These are phyloP conservation scores for Actenoides lindsayi DNA, from an alignment of 2,113 vertebrate genomes.

Conservation along the genomic window DNA sequence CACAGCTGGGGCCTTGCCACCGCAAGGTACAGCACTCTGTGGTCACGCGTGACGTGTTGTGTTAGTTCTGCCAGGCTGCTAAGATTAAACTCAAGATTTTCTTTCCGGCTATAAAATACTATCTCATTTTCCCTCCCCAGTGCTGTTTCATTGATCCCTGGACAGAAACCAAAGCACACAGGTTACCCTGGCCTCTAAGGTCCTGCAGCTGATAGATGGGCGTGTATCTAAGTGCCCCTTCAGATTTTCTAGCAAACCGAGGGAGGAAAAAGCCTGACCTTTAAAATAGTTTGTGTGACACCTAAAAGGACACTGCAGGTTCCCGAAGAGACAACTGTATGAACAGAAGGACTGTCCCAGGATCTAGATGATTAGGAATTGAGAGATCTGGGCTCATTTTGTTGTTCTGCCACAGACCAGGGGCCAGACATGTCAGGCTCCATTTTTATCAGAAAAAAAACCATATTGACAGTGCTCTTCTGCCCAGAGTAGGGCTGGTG, in stretches of 20 bases:
- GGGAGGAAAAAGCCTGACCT: not conserved
- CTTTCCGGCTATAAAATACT: not conserved
- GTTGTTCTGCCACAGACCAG: not conserved
- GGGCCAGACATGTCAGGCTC: rapidly evolving
- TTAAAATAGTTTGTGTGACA: not conserved
- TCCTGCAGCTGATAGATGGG: not conserved
- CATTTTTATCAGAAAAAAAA: not conserved
- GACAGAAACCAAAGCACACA: not conserved
- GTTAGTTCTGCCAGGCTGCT: not conserved
- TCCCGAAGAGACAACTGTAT: not conserved
- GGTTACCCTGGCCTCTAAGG: not conserved
- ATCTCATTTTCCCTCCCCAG: not conserved
- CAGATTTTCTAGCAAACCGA: not conserved
- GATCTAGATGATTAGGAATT: not conserved
- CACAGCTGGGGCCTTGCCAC: not conserved
- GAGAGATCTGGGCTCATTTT: not conserved
- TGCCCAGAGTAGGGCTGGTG: not conserved
- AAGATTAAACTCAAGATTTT: not conserved
- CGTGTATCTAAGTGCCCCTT: not conserved
- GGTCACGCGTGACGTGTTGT: not conserved
- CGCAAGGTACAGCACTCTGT: not conserved
- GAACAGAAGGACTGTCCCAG: not conserved
- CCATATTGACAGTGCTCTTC: rapidly evolving
- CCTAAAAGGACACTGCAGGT: not conserved
- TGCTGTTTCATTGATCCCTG: not conserved